A percentile compares a stretch with the other conserved stretches of the same genome.
Conservation (phyloP, 1,140 invertebrate species). For the Lineus longissimus region DNA sequence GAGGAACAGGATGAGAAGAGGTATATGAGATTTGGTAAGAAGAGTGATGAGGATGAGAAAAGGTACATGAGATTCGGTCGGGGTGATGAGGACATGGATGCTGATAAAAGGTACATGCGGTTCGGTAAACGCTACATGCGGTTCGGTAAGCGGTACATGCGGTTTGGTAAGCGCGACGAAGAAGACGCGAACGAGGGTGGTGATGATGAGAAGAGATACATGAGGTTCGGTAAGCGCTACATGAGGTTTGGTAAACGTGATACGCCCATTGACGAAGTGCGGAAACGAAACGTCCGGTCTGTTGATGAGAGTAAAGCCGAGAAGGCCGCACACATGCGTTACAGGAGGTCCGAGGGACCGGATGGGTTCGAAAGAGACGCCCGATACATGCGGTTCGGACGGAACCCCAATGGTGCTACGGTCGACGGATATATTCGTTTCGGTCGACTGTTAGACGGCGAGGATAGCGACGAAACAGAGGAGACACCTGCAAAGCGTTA, state of each 20-base stretch:
- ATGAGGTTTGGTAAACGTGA: constrained; percentile 4
- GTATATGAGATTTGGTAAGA: neutral
- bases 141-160: constrained; percentile 6
- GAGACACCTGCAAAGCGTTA: neutral
- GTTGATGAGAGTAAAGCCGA: neutral
- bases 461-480: neutral
- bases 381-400: constrained; percentile 9
- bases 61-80: constrained; percentile 7
- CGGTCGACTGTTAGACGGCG: neutral
- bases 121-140: constrained; percentile 13
- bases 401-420: neutral
- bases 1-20: neutral
- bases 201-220: constrained; percentile 6
- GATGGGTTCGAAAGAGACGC: neutral
- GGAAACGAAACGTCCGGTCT: neutral
- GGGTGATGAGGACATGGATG: neutral
- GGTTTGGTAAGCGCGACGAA: constrained; percentile 5
- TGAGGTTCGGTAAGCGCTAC: constrained; percentile 10
- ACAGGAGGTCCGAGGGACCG: neutral
- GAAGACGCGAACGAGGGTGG: neutral
- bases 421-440: constrained; percentile 6
- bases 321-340: neutral
- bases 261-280: neutral
- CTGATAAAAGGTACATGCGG: constrained; percentile 6
- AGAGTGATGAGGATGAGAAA: neutral